Percentiles rank a stretch among this genome's conserved stretches.
These are phyloP conservation scores for Ennomos quercinarius DNA, from an alignment of 2,888 invertebrate species.

Conservation along the genomic window DNA sequence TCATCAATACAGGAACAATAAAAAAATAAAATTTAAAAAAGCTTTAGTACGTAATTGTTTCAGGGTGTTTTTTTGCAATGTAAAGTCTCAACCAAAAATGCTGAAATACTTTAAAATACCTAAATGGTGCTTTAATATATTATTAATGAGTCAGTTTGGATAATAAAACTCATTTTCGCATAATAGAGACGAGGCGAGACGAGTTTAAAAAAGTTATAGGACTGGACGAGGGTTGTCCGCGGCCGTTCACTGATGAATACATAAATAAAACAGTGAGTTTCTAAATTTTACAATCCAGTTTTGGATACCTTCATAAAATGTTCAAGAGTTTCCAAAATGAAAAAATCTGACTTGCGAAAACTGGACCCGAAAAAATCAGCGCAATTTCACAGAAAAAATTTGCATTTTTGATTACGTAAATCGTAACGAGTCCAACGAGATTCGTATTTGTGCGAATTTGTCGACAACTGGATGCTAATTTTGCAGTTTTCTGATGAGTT, in stretches of 20 bases:
- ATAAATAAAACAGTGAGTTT: slow-evolving; percentile 26
- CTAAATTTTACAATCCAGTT: slow-evolving; percentile 36
- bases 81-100: too few relatives aligned
- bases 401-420: slow-evolving; percentile 73
- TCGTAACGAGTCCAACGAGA: slow-evolving; percentile 51
- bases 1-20: too few relatives aligned
- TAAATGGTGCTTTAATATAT: too few relatives aligned
- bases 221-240: neutral
- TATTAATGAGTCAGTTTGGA: neutral
- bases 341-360: slow-evolving; percentile 42
- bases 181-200: slow-evolving; percentile 15
- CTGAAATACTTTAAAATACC: too few relatives aligned
- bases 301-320: slow-evolving; percentile 45
- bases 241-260: slow-evolving; percentile 20
- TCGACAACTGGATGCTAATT: slow-evolving; percentile 31
- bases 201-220: slow-evolving; percentile 12
- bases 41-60: too few relatives aligned
- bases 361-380: slow-evolving; percentile 51
- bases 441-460: slow-evolving; percentile 39
- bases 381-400: slow-evolving; percentile 61
- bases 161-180: slow-evolving; percentile 5
- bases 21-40: too few relatives aligned
- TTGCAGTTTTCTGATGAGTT: slow-evolving; percentile 32
- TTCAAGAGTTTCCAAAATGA: slow-evolving; percentile 43
- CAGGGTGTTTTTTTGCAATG: too few relatives aligned